These are phyloP conservation scores for Tachuris rubrigastra DNA, from an alignment of 2,113 vertebrate species.

Conservation along the genomic window DNA sequence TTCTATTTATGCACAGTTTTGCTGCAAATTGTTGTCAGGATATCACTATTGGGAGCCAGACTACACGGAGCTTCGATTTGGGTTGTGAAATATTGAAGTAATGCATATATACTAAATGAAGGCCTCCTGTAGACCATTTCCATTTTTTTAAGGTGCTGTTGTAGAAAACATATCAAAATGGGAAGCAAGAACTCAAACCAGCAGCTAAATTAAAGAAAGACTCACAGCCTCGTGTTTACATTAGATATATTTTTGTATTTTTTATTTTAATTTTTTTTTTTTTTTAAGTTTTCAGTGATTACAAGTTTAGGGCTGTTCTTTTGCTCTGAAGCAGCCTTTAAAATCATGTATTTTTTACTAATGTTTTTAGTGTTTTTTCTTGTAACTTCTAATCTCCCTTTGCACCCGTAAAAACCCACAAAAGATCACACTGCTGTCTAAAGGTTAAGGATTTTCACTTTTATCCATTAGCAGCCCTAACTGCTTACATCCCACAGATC, in stretches of 20 bases:
- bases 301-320: neutral
- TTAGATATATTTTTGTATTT: neutral
- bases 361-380: neutral
- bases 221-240: neutral
- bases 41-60: neutral
- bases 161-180: neutral
- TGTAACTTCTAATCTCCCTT: neutral
- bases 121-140: neutral
- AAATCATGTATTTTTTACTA: neutral
- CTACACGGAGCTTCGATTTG: neutral
- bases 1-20: neutral
- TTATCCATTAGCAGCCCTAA: neutral
- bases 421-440: neutral
- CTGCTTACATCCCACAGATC: rapidly evolving
- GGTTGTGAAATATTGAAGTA: neutral
- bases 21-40: neutral
- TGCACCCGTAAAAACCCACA: neutral
- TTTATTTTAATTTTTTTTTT: neutral
- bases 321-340: neutral
- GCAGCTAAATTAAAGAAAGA: neutral
- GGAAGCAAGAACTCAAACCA: neutral
- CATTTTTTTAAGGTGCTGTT: neutral
- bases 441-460: neutral
- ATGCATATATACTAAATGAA: neutral
- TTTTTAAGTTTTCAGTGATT: neutral